phyloP scores from a whole-genome alignment of 2,888 invertebrate species.

The Eupithecia insigniata region DNA sequence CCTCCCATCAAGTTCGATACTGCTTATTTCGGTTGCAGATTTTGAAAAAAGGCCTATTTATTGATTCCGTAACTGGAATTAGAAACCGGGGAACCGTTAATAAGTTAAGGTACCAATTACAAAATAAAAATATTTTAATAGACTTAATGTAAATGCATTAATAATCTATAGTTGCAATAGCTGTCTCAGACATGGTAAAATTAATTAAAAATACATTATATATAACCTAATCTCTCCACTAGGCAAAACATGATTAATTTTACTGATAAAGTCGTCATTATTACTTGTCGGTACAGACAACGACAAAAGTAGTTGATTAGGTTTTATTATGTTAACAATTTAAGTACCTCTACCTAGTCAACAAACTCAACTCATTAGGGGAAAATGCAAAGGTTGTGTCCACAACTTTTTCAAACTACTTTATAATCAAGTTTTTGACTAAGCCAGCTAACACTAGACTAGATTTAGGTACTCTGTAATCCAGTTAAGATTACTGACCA shows the following conservation, averaged over 20 bases:
- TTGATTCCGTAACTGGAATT: background rate
- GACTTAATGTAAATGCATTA: background rate
- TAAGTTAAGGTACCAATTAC: background rate
- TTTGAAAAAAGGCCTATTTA: background rate
- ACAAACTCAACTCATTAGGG: background rate
- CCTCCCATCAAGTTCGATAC: background rate
- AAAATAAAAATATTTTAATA: background rate
- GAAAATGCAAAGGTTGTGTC: background rate
- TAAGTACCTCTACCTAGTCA: too few species aligned
- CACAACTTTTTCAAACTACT: background rate
- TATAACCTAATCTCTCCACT: background rate
- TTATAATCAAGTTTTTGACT: background rate
- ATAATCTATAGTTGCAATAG: background rate
- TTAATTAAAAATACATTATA: constrained; percentile 6
- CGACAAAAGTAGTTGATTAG: background rate
- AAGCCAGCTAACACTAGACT: background rate
- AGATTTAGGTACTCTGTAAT: background rate
- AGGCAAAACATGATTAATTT: constrained; percentile 27
- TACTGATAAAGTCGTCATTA: constrained; percentile 26
- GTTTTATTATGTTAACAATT: background rate
- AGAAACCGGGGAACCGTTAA: background rate
- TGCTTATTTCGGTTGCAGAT: background rate
- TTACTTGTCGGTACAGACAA: background rate
- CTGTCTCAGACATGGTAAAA: background rate
- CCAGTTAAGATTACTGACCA: background rate